Percentiles rank a stretch among this genome's conserved stretches.
These are phyloP conservation scores for Phylloscopus trochiloides DNA, from an alignment of 2,113 vertebrate genomes.

Conservation along the genomic window DNA sequence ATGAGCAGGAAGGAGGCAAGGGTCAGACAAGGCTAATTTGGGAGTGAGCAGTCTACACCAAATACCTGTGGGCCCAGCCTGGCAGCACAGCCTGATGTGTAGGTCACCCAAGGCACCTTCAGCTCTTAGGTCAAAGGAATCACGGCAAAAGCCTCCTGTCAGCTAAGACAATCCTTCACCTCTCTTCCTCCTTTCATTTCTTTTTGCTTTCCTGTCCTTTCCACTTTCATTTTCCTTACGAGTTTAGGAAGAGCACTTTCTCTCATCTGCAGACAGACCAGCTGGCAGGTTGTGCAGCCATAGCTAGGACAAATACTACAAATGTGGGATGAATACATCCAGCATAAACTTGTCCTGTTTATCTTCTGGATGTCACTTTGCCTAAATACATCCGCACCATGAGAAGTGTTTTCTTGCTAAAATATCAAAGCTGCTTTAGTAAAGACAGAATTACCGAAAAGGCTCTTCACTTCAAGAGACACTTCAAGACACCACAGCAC, in stretches of 20 bases:
- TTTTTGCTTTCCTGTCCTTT: neutral
- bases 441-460: neutral
- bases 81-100: neutral
- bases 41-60: neutral
- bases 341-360: neutral
- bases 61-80: rapidly evolving
- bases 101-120: neutral
- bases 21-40: neutral
- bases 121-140: neutral
- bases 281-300: neutral
- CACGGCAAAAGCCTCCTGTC: neutral
- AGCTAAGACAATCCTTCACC: neutral
- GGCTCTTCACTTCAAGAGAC: neutral
- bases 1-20: neutral
- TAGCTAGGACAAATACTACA: neutral
- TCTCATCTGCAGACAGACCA: neutral
- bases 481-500: neutral
- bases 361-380: neutral
- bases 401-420: neutral
- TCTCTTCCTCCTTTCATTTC: neutral
- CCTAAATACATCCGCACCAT: neutral
- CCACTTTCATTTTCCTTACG: neutral
- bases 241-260: neutral
- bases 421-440: neutral
- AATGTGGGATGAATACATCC: neutral